Percentiles rank a stretch among this genome's conserved stretches.
Conservation (phyloP, 1,140 invertebrate species). For the Berghia stephanieae region DNA sequence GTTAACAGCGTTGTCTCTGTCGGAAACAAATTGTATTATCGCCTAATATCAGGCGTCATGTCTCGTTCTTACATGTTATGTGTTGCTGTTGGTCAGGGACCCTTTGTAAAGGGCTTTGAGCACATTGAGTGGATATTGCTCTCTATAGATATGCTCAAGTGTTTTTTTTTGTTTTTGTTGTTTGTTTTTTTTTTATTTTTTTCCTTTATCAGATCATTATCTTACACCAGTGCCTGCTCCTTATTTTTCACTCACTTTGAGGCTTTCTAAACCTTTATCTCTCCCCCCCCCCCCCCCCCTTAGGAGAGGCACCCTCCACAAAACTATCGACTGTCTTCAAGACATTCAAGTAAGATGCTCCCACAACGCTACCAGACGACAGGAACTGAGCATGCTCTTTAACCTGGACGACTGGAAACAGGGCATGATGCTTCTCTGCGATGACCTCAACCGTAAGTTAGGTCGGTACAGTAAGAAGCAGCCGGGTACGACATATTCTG, state of each 20-base stretch:
- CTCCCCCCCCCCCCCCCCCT: too few relatives aligned
- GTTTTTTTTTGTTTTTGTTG: background rate
- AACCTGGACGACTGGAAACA: slow-evolving; percentile 32
- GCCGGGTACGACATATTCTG: too few relatives aligned
- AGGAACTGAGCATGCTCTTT: slow-evolving; percentile 36
- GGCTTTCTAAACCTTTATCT: background rate
- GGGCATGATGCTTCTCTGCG: slow-evolving; percentile 33
- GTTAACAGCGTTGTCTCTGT: too few relatives aligned
- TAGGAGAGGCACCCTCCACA: slow-evolving; percentile 33
- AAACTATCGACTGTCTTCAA: slow-evolving; percentile 36
- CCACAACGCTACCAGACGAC: slow-evolving; percentile 18
- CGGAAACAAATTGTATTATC: too few relatives aligned
- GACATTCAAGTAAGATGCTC: slow-evolving; percentile 30
- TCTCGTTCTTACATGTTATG: too few relatives aligned
- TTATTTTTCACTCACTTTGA: too few relatives aligned
- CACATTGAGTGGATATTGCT: background rate
- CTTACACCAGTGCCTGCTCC: too few relatives aligned
- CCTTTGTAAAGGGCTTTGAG: too few relatives aligned
- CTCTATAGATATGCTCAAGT: background rate
- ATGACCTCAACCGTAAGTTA: slow-evolving; percentile 34
- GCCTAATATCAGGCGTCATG: too few relatives aligned
- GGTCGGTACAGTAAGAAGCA: background rate
- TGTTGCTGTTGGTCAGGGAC: too few relatives aligned
- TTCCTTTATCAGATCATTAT: too few relatives aligned
- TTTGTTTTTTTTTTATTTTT: background rate